These are phyloP conservation scores for Falco punctatus DNA, from an alignment of 2,113 vertebrate genomes.

Conservation along the genomic window DNA sequence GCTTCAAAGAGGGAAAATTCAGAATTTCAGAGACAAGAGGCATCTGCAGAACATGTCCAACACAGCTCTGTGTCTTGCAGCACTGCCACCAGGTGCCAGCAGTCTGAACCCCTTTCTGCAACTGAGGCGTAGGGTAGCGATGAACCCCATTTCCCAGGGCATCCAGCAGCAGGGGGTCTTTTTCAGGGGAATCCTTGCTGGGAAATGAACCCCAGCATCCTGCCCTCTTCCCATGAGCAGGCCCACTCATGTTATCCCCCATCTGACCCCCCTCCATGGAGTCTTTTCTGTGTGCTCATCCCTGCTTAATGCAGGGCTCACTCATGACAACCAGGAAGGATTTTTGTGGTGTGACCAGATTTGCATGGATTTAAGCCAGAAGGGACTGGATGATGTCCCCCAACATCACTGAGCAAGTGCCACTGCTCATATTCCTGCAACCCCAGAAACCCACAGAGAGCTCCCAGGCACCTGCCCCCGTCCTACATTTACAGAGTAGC, in stretches of 20 bases:
- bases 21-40: not conserved
- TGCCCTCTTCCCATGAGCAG: not conserved
- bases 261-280: accelerated
- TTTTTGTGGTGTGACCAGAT: not conserved
- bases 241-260: not conserved
- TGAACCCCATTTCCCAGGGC: not conserved
- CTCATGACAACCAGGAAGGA: not conserved
- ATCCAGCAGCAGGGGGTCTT: not conserved
- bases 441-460: not conserved
- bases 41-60: accelerated
- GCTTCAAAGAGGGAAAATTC: not conserved
- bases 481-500: not conserved
- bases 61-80: not conserved
- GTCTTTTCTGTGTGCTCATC: not conserved
- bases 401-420: accelerated
- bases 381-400: not conserved
- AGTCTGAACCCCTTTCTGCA: not conserved
- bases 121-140: accelerated
- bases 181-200: accelerated
- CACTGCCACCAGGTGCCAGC: not conserved
- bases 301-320: not conserved
- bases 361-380: not conserved
- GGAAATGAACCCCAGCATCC: not conserved
- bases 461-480: accelerated
- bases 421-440: accelerated